A percentile compares a stretch with the other conserved stretches of the same genome.
Conservation (phyloP, 2,888 invertebrate genomes). For the Drosophila subsilvestris region DNA sequence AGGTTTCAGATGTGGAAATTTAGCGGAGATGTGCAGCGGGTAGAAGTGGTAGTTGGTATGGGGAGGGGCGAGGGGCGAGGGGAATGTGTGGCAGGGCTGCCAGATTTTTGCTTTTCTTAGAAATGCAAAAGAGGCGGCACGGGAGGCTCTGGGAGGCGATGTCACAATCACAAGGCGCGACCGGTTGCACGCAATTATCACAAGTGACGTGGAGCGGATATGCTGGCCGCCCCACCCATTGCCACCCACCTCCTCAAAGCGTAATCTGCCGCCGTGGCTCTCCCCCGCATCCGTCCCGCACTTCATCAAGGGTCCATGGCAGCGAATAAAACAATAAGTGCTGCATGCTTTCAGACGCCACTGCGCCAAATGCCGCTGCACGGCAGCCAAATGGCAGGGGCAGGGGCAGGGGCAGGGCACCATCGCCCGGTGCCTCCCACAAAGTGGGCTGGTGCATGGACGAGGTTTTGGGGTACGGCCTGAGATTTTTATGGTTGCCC, state of each 20-base stretch:
- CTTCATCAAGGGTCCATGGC: conserved; percentile 36
- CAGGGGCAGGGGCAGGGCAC: background rate
- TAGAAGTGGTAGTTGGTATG: background rate
- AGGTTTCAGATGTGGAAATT: conserved; percentile 62
- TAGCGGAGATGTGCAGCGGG: conserved; percentile 26
- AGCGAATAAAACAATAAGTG: conserved; percentile 76
- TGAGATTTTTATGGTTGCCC: conserved; percentile 73
- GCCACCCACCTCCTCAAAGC: conserved; percentile 30
- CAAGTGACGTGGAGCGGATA: conserved; percentile 80
- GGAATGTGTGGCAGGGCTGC: conserved; percentile 39
- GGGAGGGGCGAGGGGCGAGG: conserved; percentile 9
- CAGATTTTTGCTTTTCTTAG: conserved; percentile 71
- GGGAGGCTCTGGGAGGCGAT: conserved; percentile 11
- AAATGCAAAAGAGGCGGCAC: conserved; percentile 31
- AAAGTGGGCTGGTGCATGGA: conserved; percentile 11
- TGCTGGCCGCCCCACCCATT: conserved; percentile 53
- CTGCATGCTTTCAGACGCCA: conserved; percentile 77
- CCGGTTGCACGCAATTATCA: conserved; percentile 77
- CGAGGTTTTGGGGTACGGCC: conserved; percentile 13
- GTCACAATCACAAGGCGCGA: conserved; percentile 49
- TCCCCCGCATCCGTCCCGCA: conserved; percentile 7
- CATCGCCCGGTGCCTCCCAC: background rate
- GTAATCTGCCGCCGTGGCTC: background rate
- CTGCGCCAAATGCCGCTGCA: conserved; percentile 65
- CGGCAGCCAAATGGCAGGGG: conserved; percentile 55